These are phyloP conservation scores for Psittacula derbiana DNA, from an alignment of 2,797 vertebrate species.

Conservation along the genomic window DNA sequence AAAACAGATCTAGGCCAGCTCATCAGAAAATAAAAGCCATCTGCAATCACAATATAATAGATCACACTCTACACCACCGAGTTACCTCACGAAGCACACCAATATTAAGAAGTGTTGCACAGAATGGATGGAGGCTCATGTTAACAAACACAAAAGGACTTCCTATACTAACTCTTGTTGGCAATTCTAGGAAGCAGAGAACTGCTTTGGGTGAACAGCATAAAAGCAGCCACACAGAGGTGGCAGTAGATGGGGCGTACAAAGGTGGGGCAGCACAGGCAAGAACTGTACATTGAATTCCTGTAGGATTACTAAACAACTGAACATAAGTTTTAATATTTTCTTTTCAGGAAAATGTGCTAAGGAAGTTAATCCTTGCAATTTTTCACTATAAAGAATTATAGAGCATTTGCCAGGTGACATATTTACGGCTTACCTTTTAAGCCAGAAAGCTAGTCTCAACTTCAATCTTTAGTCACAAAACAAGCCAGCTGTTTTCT, in stretches of 20 bases:
- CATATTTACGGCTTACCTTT: neutral
- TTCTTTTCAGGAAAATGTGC: neutral
- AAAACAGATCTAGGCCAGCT: neutral
- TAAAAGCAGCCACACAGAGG: neutral
- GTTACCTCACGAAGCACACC: neutral
- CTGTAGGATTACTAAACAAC: neutral
- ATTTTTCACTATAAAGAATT: neutral
- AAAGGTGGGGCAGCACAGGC: neutral
- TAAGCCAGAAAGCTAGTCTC: neutral
- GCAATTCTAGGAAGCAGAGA: neutral
- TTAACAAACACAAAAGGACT: neutral
- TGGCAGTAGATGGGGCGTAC: neutral
- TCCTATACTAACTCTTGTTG: neutral
- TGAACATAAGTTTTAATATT: neutral
- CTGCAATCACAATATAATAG: neutral
- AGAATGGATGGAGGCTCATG: neutral
- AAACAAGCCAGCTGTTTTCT: neutral
- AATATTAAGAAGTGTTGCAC: neutral
- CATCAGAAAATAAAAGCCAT: conserved; percentile 10
- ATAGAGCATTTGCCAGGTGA: neutral
- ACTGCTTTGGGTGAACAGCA: neutral
- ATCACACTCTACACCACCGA: neutral
- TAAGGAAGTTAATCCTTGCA: neutral
- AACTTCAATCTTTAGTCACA: neutral
- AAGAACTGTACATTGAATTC: neutral